phyloP scores from a whole-genome alignment of 2,113 vertebrate genomes.

The Suricata suricatta region DNA sequence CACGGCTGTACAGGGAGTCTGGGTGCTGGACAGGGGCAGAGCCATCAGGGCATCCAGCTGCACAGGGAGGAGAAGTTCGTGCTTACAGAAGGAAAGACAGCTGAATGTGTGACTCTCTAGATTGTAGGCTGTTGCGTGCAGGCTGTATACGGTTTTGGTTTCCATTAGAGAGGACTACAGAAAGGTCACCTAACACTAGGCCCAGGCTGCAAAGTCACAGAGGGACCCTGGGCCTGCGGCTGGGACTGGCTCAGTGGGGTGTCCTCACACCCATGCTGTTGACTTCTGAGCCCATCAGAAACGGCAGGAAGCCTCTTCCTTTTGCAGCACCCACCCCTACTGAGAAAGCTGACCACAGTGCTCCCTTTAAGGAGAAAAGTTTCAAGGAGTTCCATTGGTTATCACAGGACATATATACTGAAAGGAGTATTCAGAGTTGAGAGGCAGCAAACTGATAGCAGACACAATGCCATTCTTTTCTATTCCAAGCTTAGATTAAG shows the following conservation, averaged over 20 bases:
- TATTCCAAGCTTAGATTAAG: background rate
- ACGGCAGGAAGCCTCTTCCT: background rate
- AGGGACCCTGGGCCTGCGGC: background rate
- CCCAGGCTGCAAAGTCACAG: background rate
- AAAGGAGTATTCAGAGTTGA: background rate
- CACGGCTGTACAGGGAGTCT: background rate
- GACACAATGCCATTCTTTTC: background rate
- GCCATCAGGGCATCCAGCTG: background rate
- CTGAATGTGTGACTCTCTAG: background rate
- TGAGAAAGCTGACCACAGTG: background rate
- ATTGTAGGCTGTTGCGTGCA: background rate
- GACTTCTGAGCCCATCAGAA: background rate
- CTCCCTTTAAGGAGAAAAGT: background rate
- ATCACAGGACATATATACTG: background rate
- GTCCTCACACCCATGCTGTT: background rate
- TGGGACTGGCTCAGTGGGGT: background rate
- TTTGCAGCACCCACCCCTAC: background rate
- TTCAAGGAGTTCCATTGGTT: background rate
- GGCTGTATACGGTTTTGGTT: background rate
- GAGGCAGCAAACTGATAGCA: background rate
- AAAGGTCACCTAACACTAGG: background rate
- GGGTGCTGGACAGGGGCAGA: background rate
- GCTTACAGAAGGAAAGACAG: background rate
- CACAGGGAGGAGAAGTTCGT: background rate
- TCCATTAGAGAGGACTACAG: background rate